phyloP scores from a whole-genome alignment of 2,113 vertebrate genomes.

The Strigops habroptila region DNA sequence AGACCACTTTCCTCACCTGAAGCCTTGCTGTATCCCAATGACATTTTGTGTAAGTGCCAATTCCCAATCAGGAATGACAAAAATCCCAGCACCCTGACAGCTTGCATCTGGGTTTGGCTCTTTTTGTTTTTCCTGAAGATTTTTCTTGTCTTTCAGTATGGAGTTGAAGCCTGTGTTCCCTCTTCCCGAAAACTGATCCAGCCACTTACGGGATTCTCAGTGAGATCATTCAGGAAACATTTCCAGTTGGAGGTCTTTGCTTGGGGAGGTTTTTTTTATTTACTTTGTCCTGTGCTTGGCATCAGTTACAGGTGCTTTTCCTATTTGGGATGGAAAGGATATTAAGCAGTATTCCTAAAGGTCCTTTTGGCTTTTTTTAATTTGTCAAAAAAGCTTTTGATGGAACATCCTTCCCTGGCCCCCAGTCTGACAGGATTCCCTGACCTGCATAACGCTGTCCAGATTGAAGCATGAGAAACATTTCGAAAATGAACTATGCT shows the following conservation, averaged over 20 bases:
- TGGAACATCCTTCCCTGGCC: conserved; percentile 39
- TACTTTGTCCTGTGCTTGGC: conserved; percentile 54
- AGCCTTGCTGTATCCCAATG: background rate
- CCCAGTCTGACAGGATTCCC: conserved; percentile 53
- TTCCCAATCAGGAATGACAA: background rate
- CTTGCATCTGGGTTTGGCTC: background rate
- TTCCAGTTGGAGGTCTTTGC: conserved; percentile 34
- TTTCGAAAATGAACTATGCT: background rate
- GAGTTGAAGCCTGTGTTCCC: background rate
- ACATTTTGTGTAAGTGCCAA: background rate
- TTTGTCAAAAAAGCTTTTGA: conserved; percentile 51
- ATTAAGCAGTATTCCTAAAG: conserved; percentile 58
- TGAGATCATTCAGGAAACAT: conserved; percentile 31
- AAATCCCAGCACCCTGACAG: background rate
- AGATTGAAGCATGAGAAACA: conserved; percentile 58
- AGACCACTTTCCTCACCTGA: background rate
- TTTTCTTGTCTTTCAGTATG: background rate
- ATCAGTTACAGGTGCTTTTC: conserved; percentile 61
- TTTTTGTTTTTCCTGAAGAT: background rate
- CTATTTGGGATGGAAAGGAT: conserved; percentile 53
- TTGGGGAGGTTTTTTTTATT: conserved; percentile 10
- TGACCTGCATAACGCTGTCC: conserved; percentile 55
- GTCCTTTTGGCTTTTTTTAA: conserved; percentile 19
- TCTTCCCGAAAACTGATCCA: conserved; percentile 12
- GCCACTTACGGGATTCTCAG: conserved; percentile 51